These are phyloP conservation scores for Ligdia adustata DNA, from an alignment of 2,888 invertebrate species.

Conservation along the genomic window DNA sequence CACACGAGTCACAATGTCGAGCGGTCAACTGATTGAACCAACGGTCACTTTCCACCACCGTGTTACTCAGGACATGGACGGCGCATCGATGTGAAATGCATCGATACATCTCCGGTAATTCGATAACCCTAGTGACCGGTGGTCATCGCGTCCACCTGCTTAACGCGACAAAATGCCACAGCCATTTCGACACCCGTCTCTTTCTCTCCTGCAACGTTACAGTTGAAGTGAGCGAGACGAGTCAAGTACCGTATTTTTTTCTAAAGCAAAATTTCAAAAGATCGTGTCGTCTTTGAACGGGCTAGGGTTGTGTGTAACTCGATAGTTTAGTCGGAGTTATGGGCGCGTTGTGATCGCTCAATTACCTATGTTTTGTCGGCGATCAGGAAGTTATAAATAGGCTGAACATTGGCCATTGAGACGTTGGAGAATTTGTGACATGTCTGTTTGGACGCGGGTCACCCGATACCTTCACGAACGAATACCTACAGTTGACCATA, in stretches of 20 bases:
- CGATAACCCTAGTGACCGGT: conserved; percentile 73
- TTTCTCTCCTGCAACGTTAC: conserved; percentile 26
- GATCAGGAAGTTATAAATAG: conserved; percentile 76
- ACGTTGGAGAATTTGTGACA: conserved; percentile 26
- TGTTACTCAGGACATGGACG: conserved; percentile 65
- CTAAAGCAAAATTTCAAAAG: conserved; percentile 49
- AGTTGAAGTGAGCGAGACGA: conserved; percentile 40
- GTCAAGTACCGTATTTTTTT: conserved; percentile 39
- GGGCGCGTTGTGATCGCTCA: conserved; percentile 71
- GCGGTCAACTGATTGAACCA: conserved; percentile 51
- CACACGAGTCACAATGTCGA: conserved; percentile 66
- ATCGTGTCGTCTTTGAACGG: conserved; percentile 48
- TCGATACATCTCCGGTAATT: conserved; percentile 60
- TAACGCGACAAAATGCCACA: conserved; percentile 38
- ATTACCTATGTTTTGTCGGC: conserved; percentile 71
- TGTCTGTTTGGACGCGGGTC: conserved; percentile 21
- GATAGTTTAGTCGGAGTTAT: conserved; percentile 72
- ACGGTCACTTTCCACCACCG: conserved; percentile 61
- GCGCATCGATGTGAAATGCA: conserved; percentile 69
- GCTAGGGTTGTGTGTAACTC: conserved; percentile 68
- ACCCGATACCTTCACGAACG: conserved; percentile 21
- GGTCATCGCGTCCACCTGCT: conserved; percentile 74
- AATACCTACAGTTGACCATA: conserved; percentile 20
- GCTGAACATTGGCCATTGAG: conserved; percentile 38
- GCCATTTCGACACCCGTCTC: conserved; percentile 41